Evolutionary conservation across 1,140 invertebrate species (phyloP), one percentile per base, ranked within the genome.

Genomic region (Ceratosolen fusciceps): DNA sequence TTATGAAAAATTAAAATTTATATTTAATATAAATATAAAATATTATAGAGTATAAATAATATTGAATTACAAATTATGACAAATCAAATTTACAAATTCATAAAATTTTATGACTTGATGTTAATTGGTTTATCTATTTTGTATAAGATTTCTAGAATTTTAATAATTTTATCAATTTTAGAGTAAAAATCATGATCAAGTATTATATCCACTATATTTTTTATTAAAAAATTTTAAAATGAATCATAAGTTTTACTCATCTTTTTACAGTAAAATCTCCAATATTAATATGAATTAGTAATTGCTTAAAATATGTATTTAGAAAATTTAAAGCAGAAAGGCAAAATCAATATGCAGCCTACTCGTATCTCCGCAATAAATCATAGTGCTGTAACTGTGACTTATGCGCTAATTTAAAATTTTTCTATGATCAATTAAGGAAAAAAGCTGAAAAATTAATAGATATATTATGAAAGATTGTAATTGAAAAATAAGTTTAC

Each of bases 401-500:
- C 19, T 21, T 24, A 54, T 24, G 19, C 52, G 24, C 3, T 10
- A 10, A 24, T 29, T 47, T 49, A 24, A 29, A 71, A 68, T 26
- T 70, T 19, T 39, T 24, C 67, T 39, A 56, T 70, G 47, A 71
- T 62, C 76, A 60, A 78, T 72, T 71, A 16, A 37, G 52, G 5
- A n/a, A 70, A 31, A 77, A 56, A 77, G 37, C 4, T 19, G 43
- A 39, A 47, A 71, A 68, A n/a, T 39, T 24, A 39, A 68, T 68
- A 49, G 49, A 72, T n/a, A 43, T 71, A 43, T 54, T 54, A 54
- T n/a, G 52, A 9, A 54, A 3, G 52, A 54, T 54, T 54, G n/a
- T 2, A 54, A 5, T 60, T 29, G 43, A 73, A 60, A 49, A 52
- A 65, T 43, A 77, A 77, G 68, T 77, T 77, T 65, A 70, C 62